These are phyloP conservation scores for Furnarius figulus DNA, from an alignment of 2,113 vertebrate species.

Conservation along the genomic window DNA sequence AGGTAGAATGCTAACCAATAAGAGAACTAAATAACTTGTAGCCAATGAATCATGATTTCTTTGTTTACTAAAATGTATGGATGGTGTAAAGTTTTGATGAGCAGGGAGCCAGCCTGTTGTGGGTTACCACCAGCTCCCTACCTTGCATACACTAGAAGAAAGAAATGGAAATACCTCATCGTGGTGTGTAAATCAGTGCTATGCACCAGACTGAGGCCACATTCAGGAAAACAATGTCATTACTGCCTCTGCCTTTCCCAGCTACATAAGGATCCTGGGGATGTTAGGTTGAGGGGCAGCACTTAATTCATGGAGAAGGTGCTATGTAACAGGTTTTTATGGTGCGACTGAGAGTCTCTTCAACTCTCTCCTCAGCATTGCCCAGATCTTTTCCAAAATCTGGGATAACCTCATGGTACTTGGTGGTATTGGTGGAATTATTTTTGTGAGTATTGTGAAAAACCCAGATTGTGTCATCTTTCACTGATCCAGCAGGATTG, in stretches of 20 bases:
- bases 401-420: neutral
- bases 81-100: neutral
- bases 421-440: neutral
- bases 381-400: neutral
- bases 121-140: neutral
- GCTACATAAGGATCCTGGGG: rapidly evolving
- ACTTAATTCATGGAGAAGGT: neutral
- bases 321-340: neutral
- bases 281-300: neutral
- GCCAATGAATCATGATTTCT: neutral
- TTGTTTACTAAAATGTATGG: neutral
- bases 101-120: rapidly evolving
- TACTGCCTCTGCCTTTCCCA: neutral
- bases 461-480: neutral
- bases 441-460: neutral
- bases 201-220: rapidly evolving
- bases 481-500: neutral
- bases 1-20: neutral
- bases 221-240: rapidly evolving
- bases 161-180: neutral
- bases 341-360: neutral
- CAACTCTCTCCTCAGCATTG: neutral
- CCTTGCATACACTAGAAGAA: neutral
- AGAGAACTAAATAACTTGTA: neutral
- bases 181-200: neutral